Percentiles rank a stretch among this genome's conserved stretches.
These are phyloP conservation scores for Lanius ludovicianus DNA, from an alignment of 2,113 vertebrate species.

Conservation along the genomic window DNA sequence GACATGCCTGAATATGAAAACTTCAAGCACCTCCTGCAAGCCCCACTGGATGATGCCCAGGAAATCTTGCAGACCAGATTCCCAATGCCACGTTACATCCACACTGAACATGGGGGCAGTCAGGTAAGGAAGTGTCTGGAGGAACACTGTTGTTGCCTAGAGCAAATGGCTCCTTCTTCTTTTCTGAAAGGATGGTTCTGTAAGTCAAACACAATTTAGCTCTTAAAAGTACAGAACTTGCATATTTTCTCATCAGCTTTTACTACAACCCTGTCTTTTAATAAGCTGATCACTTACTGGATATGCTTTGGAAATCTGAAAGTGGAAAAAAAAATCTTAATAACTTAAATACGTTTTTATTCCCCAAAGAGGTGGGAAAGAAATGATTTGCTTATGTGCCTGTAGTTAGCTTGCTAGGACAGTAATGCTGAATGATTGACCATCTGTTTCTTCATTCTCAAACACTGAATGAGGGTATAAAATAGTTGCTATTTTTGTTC, in stretches of 20 bases:
- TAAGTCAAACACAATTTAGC: not conserved
- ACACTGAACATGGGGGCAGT: slow-evolving; percentile 91
- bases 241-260: not conserved
- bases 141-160: not conserved
- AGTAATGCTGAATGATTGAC: not conserved
- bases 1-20: slow-evolving; percentile 97
- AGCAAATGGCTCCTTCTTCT: not conserved
- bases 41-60: slow-evolving; percentile 92
- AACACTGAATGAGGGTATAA: not conserved
- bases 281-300: not conserved
- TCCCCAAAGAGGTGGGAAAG: not conserved
- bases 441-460: not conserved
- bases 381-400: not conserved
- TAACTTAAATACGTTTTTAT: not conserved
- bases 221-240: not conserved
- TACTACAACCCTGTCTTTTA: not conserved
- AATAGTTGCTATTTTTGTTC: not conserved
- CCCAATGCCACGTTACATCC: slow-evolving; percentile 94
- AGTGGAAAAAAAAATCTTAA: not conserved
- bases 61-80: slow-evolving; percentile 93
- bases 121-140: slow-evolving; percentile 65
- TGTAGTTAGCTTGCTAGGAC: not conserved
- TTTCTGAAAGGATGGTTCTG: not conserved
- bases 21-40: slow-evolving; percentile 95
- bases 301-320: not conserved